Conservation (phyloP, 2,888 invertebrate genomes). For the Fragum fragum region DNA sequence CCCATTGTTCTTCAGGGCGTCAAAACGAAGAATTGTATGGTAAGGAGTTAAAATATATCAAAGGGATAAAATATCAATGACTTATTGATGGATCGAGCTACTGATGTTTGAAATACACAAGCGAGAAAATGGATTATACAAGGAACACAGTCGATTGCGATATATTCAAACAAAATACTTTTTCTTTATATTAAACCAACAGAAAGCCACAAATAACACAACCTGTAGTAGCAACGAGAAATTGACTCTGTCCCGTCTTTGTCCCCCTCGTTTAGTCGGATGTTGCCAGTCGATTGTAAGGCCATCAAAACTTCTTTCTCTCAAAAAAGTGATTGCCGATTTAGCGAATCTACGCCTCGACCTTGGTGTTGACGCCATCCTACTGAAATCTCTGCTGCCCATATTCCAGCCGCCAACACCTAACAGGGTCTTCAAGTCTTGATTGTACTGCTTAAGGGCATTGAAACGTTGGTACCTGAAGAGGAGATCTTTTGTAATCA, state of each 20-base stretch:
- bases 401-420: constrained; percentile 98
- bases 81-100: no score
- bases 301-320: constrained; percentile 61
- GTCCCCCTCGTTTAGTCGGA: constrained; percentile 59
- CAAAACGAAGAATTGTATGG: no score
- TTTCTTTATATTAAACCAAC: no score
- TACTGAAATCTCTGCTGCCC: constrained; percentile 89
- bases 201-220: no score
- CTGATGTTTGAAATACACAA: no score
- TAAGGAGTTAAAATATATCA: no score
- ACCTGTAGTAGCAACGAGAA: constrained; percentile 61
- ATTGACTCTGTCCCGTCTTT: constrained; percentile 43
- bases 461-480: constrained; percentile 40
- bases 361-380: constrained; percentile 41
- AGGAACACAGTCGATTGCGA: neutral
- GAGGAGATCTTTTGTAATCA: no score
- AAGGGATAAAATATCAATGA: no score
- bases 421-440: constrained; percentile 93
- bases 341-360: constrained; percentile 45
- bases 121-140: neutral
- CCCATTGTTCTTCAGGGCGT: no score
- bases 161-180: no score
- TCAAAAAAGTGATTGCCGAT: constrained; percentile 48
- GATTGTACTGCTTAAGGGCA: constrained; percentile 59
- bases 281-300: constrained; percentile 66